These are phyloP conservation scores for Temnothorax longispinosus DNA, from an alignment of 1,140 invertebrate genomes.

Conservation along the genomic window DNA sequence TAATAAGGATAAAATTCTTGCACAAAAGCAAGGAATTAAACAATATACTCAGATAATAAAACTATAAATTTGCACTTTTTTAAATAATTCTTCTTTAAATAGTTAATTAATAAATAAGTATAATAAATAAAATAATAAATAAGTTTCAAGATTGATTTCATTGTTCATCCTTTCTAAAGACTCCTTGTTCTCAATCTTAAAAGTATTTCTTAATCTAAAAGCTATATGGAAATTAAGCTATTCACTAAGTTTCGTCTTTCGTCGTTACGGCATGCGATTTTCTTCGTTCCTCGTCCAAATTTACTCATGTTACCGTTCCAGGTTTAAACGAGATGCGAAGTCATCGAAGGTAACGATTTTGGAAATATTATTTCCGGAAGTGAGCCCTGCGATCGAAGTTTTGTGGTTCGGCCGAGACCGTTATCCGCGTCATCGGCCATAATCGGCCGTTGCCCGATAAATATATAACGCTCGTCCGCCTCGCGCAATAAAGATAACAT, in stretches of 20 bases:
- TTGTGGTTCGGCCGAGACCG: conserved; percentile 31
- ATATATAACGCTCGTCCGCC: conserved; percentile 47
- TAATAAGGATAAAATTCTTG: conserved; percentile 21
- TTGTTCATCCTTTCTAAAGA: background rate
- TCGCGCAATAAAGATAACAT: conserved; percentile 61
- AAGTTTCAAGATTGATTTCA: background rate
- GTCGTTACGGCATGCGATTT: background rate
- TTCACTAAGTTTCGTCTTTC: background rate
- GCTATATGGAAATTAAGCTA: too few species aligned
- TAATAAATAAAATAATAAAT: background rate
- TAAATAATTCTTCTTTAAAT: background rate
- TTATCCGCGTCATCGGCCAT: conserved; percentile 51
- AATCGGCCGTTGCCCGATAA: conserved; percentile 51
- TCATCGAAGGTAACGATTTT: conserved; percentile 52
- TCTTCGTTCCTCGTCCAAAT: background rate
- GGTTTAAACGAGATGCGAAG: conserved; percentile 40
- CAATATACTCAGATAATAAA: background rate
- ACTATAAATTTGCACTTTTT: background rate
- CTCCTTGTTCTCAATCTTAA: background rate
- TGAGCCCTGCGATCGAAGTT: conserved; percentile 1
- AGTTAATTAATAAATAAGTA: background rate
- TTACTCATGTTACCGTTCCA: conserved; percentile 43
- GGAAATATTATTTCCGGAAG: conserved; percentile 48
- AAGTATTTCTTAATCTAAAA: background rate
- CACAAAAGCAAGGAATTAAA: background rate